Evolutionary conservation across 2,888 invertebrate genomes (phyloP), one percentile per base, ranked within the genome.

Genomic region (Megaustenia siamemsis): DNA sequence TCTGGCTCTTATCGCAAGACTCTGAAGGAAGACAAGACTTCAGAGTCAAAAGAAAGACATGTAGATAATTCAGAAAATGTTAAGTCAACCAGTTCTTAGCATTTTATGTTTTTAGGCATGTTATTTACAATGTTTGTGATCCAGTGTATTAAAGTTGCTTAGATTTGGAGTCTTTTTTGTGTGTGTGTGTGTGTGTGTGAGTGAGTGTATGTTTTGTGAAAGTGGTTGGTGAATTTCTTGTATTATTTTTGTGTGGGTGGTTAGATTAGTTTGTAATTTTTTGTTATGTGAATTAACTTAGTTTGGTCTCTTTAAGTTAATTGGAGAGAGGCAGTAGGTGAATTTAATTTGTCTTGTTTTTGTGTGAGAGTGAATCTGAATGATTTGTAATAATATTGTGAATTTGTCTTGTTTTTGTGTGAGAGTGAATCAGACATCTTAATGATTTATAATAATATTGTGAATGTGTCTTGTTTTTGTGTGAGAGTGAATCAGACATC

Each of bases 1-100:
- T 90, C 89, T 76, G 90, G 90, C 15, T 90, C 91, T 40, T 89
- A 89, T 76, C 90, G 88, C 83, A 91, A 91, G 73, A 86, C 89
- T 8, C 53, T 86, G 21, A 71, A 86, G 63, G 84, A 85, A 43
- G 81, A 85, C 35, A 76, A 69, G 12, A n/a, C 49, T 10, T 43
- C 63, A 12, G 38, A 75, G 28, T 32, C n/a, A 21, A 43, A 38
- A 10, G 71, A 35, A 12, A 76, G 12, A 15, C 5, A 32, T 32
- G 38, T 5, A 0, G 35, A 45, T 10, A 38, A 8, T 10, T 21
- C 15, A 35, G 40, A 5, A 21, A 10, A 18, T 24, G 24, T 40
- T 3, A 40, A 40, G 38, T 5, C 24, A 2, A 40, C 10, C n/a
- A 40, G 18, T 40, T 69, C 69, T 40, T 69, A 69, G 69, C 69